Evolutionary conservation across 2,113 vertebrate genomes (phyloP).

Genomic region (Mirza zaza): DNA sequence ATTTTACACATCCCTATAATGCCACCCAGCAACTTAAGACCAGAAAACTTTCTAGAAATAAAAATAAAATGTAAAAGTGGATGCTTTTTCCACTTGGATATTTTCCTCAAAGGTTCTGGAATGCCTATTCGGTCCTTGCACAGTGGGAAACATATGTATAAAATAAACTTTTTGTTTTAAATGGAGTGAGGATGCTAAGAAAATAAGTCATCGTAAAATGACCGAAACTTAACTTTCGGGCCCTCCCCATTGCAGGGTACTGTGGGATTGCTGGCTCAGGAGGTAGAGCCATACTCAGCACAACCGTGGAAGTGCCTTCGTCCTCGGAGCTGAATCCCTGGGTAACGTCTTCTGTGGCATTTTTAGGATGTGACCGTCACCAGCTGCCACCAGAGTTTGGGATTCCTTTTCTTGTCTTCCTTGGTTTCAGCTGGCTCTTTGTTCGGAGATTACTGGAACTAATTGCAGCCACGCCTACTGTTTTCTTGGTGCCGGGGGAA

Average conservation of each 20-base stretch:
- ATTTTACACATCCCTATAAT: neutral
- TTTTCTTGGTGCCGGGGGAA: neutral
- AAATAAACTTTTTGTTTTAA: neutral
- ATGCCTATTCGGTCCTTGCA: neutral
- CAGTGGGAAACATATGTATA: neutral
- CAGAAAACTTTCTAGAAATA: conserved; percentile 32
- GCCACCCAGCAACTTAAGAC: neutral
- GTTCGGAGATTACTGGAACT: neutral
- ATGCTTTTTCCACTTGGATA: neutral
- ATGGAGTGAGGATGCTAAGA: neutral
- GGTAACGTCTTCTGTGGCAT: neutral
- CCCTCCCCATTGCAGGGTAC: too few species aligned
- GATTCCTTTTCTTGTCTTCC: neutral
- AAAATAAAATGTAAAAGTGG: neutral
- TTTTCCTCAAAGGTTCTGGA: neutral
- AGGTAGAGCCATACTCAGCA: neutral
- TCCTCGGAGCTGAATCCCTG: neutral
- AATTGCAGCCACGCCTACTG: neutral
- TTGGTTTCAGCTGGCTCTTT: neutral
- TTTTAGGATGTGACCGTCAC: neutral
- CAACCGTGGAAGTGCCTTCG: accelerated
- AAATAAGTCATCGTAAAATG: neutral
- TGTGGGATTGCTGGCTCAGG: too few species aligned
- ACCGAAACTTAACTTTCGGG: neutral
- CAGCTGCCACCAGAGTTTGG: neutral